These are phyloP conservation scores for Gadopsis marmoratus DNA, from an alignment of 2,797 vertebrate species.

Conservation along the genomic window DNA sequence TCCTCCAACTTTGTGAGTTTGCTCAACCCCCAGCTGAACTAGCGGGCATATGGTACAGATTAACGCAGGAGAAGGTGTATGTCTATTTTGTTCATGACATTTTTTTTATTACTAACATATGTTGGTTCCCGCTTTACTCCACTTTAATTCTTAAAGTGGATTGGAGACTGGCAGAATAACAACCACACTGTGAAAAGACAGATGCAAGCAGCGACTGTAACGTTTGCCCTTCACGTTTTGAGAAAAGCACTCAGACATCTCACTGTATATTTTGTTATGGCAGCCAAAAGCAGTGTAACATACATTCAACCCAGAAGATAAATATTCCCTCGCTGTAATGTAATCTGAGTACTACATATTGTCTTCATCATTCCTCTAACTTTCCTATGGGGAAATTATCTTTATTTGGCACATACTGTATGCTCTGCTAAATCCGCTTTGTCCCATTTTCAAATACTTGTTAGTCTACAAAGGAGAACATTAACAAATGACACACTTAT, in stretches of 20 bases:
- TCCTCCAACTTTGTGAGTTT: conserved; percentile 52
- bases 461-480: conserved; percentile 2
- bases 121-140: conserved; percentile 61
- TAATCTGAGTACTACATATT: neutral
- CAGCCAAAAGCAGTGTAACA: neutral
- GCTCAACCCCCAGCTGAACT: conserved; percentile 65
- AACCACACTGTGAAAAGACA: conserved; percentile 47
- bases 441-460: conserved; percentile 3
- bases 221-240: conserved; percentile 11
- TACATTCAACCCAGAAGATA: conserved; percentile 15
- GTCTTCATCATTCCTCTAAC: conserved; percentile 14
- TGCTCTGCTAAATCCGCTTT: conserved; percentile 1
- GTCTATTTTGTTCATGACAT: conserved; percentile 67
- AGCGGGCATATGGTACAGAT: conserved; percentile 80
- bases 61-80: conserved; percentile 78
- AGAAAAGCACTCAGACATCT: conserved; percentile 19
- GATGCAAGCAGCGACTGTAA: conserved; percentile 39
- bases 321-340: neutral
- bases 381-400: neutral
- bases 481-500: neutral
- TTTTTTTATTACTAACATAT: conserved; percentile 81
- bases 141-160: conserved; percentile 58
- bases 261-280: conserved; percentile 31
- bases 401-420: neutral
- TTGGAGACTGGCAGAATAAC: conserved; percentile 54